Conservation (phyloP, 2,888 invertebrate species). For the Polyommatus iphigenia region DNA sequence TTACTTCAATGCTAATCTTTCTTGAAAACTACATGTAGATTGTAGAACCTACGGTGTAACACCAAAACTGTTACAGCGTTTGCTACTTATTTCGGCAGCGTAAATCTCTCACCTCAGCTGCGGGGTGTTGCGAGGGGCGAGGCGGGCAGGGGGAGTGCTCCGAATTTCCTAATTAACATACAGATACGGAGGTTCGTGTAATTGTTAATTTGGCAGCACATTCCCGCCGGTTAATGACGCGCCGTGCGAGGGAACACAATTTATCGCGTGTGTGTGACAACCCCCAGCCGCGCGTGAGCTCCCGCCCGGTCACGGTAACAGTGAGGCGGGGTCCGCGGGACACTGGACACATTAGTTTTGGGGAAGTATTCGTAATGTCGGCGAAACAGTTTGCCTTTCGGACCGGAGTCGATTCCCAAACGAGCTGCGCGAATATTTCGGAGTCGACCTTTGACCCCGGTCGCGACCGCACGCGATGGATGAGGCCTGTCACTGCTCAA, state of each 20-base stretch:
- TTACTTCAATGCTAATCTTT: no score
- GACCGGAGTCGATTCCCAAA: slow-evolving; percentile 45
- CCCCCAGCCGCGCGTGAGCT: slow-evolving; percentile 49
- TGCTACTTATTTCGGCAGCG: not conserved
- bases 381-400: slow-evolving; percentile 63
- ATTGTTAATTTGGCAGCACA: slow-evolving; percentile 76
- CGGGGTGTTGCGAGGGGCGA: not conserved
- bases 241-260: slow-evolving; percentile 55
- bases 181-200: slow-evolving; percentile 63
- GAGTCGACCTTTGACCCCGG: slow-evolving; percentile 31
- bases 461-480: slow-evolving; percentile 7
- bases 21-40: no score
- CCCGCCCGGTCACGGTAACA: slow-evolving; percentile 26
- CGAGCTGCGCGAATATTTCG: slow-evolving; percentile 33
- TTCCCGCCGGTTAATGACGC: slow-evolving; percentile 72
- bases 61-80: not conserved
- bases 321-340: slow-evolving; percentile 41
- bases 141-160: slow-evolving; percentile 44
- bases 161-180: slow-evolving; percentile 73
- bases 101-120: slow-evolving; percentile 5
- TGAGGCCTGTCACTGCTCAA: not conserved
- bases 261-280: slow-evolving; percentile 68
- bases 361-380: slow-evolving; percentile 63
- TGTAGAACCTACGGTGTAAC: not conserved
- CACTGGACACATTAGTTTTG: slow-evolving; percentile 59